Conservation (phyloP, 2,113 vertebrate genomes). For the Tenebrosternarchus preto region DNA sequence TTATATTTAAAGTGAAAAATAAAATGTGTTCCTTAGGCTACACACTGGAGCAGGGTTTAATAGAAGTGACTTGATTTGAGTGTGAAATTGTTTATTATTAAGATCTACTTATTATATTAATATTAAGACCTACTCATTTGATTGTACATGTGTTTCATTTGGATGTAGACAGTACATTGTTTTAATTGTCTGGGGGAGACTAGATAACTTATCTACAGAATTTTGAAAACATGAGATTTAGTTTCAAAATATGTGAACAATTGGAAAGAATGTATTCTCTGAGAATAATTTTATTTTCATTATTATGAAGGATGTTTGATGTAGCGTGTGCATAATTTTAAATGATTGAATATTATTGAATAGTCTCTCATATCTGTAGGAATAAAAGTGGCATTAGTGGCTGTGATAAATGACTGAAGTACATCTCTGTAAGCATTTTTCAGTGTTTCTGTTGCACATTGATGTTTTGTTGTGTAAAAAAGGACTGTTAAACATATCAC, state of each 20-base stretch:
- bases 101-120: neutral
- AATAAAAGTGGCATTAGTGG: constrained; percentile 7
- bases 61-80: neutral
- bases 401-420: neutral
- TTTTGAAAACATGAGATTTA: neutral
- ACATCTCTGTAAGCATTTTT: neutral
- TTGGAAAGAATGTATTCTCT: neutral
- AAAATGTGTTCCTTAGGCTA: neutral
- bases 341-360: constrained; percentile 2
- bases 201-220: neutral
- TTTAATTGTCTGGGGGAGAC: neutral
- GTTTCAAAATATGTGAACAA: neutral
- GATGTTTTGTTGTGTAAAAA: neutral
- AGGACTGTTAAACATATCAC: neutral
- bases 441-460: constrained; percentile 1
- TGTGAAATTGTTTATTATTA: neutral
- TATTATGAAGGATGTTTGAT: neutral
- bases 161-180: neutral
- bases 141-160: neutral
- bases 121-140: neutral
- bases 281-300: neutral
- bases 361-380: neutral
- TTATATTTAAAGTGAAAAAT: neutral
- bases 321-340: constrained; percentile 16
- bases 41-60: neutral